These are phyloP conservation scores for Cheirogaleus major DNA, from an alignment of 2,797 vertebrate genomes.

Conservation along the genomic window DNA sequence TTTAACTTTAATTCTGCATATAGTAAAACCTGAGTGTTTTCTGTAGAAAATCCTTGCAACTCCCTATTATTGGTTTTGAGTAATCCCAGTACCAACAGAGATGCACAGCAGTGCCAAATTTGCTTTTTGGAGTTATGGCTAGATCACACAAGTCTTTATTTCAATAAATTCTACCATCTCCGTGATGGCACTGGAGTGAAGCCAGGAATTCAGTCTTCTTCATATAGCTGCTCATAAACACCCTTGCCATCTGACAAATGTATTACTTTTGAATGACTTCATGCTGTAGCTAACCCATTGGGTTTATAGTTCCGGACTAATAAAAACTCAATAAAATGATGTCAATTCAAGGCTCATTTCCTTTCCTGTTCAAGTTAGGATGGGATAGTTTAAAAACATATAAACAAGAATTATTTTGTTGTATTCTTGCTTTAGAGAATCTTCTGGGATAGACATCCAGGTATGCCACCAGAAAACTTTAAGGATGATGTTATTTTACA, in stretches of 20 bases:
- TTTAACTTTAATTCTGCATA: background rate
- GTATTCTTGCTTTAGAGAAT: slow-evolving; percentile 33
- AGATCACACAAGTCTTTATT: background rate
- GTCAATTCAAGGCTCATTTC: slow-evolving; percentile 58
- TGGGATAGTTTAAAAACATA: background rate
- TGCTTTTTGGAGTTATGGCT: slow-evolving; percentile 12
- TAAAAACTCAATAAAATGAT: slow-evolving; percentile 61
- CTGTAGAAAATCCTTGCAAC: background rate
- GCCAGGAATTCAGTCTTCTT: background rate
- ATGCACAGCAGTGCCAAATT: background rate
- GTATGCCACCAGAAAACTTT: background rate
- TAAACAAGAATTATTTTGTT: background rate
- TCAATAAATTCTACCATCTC: background rate
- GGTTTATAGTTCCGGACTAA: slow-evolving; percentile 45
- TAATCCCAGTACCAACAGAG: background rate
- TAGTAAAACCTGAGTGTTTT: background rate
- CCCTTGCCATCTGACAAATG: background rate
- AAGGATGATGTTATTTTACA: background rate
- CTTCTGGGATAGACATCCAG: background rate
- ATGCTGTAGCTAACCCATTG: background rate
- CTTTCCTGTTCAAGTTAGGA: slow-evolving; percentile 27
- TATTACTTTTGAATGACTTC: slow-evolving; percentile 53
- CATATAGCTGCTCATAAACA: background rate
- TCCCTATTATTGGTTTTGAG: background rate
- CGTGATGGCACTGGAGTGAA: background rate